Evolutionary conservation across 2,888 invertebrate genomes (phyloP), one percentile per base, ranked within the genome.

Genomic region (Ophioninae sp.): DNA sequence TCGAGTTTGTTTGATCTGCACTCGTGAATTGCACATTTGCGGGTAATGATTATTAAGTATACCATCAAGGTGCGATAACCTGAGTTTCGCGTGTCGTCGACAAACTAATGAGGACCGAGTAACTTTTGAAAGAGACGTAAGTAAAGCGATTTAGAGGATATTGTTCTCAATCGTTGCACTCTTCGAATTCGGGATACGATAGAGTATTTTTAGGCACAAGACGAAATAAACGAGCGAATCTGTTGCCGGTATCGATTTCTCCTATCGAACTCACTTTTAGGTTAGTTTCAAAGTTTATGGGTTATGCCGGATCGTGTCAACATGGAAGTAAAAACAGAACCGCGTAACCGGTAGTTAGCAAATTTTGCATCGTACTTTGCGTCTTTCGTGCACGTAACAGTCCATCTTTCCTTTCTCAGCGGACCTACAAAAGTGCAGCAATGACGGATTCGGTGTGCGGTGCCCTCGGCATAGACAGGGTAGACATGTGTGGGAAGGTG

Each of bases 361-460:
- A 10, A 51, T 51, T 51, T 51, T 17, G 13, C 51, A 51, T 51
- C 51, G 5, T 44, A 44, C 10, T 10, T 10, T 2, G 9, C 44
- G 44, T 13, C 6, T 6, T 51, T 0, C 51, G 30, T 30, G 30
- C 5, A 51, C 17, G 13, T 44, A 3, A 13, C 44, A 44, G 13
- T 51, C 13, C 13, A 51, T 51, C 51, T 17, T 5, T 51, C 2
- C 17, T 13, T 65, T 41, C 39, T 65, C 65, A 65, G 64, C 5
- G 3, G 37, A 20, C 65, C 37, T 9, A 39, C 2, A 17, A 30
- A 41, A 17, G 51, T 51, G 51, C 17, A n/a, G 5, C 93, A 89
- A 96, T 96, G 95, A 94, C 96, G 85, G 93, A 95, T 84, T 94
- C 95, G 87, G 94, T 96, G 76, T 91, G 95, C 86, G 93, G 95